Conservation (phyloP, 2,797 vertebrate species). For the Falco peregrinus region DNA sequence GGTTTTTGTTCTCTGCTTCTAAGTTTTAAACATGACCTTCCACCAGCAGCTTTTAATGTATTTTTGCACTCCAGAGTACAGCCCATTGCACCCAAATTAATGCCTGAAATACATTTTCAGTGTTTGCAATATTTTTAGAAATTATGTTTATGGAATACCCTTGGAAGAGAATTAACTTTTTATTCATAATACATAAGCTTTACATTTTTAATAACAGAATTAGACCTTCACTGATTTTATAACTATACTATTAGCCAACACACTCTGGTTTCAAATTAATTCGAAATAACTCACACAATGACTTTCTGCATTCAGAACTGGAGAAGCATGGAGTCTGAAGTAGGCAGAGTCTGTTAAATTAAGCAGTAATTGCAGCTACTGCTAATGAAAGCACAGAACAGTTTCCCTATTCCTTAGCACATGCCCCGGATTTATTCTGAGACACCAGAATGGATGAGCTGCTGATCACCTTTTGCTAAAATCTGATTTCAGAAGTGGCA, state of each 20-base stretch:
- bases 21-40: slow-evolving; percentile 44
- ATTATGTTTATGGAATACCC: slow-evolving; percentile 70
- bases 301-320: slow-evolving; percentile 43
- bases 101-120: slow-evolving; percentile 13
- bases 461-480: not conserved
- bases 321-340: slow-evolving; percentile 55
- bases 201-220: slow-evolving; percentile 76
- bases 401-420: not conserved
- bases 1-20: slow-evolving; percentile 15
- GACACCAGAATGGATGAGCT: not conserved
- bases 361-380: slow-evolving; percentile 36
- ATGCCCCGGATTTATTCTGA: not conserved
- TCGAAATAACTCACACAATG: slow-evolving; percentile 49
- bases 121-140: slow-evolving; percentile 53
- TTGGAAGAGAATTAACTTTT: slow-evolving; percentile 55
- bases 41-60: not conserved
- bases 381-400: slow-evolving; percentile 38
- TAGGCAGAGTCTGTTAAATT: slow-evolving; percentile 57
- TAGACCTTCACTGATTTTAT: slow-evolving; percentile 68
- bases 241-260: slow-evolving; percentile 57
- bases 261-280: slow-evolving; percentile 62
- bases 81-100: slow-evolving; percentile 17
- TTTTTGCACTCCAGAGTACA: not conserved
- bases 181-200: slow-evolving; percentile 73
- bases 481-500: not conserved